phyloP scores from a whole-genome alignment of 2,797 vertebrate genomes.

The Danio choprae region DNA sequence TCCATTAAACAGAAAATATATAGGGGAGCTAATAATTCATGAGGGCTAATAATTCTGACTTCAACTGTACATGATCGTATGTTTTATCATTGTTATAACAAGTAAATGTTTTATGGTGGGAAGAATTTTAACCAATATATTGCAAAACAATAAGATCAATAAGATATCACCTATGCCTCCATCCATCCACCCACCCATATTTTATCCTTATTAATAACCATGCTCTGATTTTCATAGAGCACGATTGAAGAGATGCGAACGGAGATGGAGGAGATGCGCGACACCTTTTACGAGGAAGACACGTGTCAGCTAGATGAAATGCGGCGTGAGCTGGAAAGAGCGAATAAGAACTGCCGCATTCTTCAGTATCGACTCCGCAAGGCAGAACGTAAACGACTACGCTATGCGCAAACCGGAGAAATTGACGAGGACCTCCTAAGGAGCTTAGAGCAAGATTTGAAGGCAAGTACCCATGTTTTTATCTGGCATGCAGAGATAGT shows the following conservation, averaged over 20 bases:
- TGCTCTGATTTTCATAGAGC: slow-evolving; percentile 72
- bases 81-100: too few species aligned
- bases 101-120: too few species aligned
- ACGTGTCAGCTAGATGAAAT: slow-evolving; percentile 97
- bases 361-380: slow-evolving; percentile 97
- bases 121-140: too few species aligned
- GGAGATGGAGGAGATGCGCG: slow-evolving; percentile 99
- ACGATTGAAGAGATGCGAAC: slow-evolving; percentile 97
- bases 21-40: too few species aligned
- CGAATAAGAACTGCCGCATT: slow-evolving; percentile 99
- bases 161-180: too few species aligned
- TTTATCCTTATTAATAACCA: not conserved
- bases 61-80: too few species aligned
- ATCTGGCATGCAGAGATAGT: not conserved
- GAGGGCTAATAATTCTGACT: too few species aligned
- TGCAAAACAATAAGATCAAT: too few species aligned
- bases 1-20: too few species aligned
- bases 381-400: slow-evolving; percentile 92
- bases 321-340: slow-evolving; percentile 94
- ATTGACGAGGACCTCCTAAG: slow-evolving; percentile 93
- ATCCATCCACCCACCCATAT: too few species aligned
- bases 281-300: slow-evolving; percentile 97
- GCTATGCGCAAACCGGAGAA: slow-evolving; percentile 91
- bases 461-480: slow-evolving; percentile 71
- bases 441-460: slow-evolving; percentile 97